Evolutionary conservation across 2,888 invertebrate species (phyloP), one percentile per base, ranked within the genome.

Genomic region (Protula sp.): DNA sequence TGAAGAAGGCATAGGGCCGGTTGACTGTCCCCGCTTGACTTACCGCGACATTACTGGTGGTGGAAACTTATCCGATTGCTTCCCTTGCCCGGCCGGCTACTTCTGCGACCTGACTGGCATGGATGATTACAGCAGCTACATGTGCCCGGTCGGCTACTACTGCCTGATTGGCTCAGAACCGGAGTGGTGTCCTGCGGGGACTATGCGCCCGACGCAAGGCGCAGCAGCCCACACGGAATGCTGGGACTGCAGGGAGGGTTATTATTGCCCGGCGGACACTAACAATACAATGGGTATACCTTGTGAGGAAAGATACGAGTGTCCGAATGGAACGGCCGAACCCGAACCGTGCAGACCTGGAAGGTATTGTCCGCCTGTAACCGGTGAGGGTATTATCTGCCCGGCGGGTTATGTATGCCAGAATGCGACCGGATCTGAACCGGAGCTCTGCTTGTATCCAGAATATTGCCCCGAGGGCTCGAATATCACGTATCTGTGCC

Each of bases 71-170:
- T 66, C 70, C 0, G 77, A 78, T 55, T 78, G 78, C 59, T 68
- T 65, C 64, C 66, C 72, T 1, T 78, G 78, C 66, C 65, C 62
- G 38, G 69, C 72, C 29, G 78, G 78, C 14, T 76, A 72, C 63
- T 74, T 73, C 68, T 77, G 79, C 61, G 74, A 77, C 62, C 64
- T 68, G 30, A 74, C 75, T 66, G 77, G 75, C 29, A 77, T 78
- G 67, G 66, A 66, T 27, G 64, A 74, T 57, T 74, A 73, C 64
- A 64, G 68, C 1, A 61, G 63, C 22, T 72, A 68, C 63, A 72
- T 70, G 2, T 79, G 79, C 61, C 77, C 76, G n/a, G 69, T 72
- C 45, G 78, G 74, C 9, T 72, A 71, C 59, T 79, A 72, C 68
- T 79, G 79, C 65, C 62, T 69, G 45, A 60, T 55, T 19, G 75